Evolutionary conservation across 2,113 vertebrate species (phyloP).

Genomic region (Kryptolebias marmoratus): DNA sequence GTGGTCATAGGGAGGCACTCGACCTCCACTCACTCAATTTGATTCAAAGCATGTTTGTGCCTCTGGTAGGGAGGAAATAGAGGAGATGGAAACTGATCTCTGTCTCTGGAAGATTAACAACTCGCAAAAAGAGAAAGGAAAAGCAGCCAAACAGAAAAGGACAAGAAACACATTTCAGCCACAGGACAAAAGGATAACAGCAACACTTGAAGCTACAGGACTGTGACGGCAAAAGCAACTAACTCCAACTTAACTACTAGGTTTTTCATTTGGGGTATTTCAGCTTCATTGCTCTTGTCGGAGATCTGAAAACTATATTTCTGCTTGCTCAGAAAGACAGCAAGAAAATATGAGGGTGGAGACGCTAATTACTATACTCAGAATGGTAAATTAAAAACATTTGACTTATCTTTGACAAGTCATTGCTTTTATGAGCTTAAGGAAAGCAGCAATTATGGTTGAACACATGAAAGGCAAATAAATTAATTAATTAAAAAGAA

Average conservation of each 20-base stretch:
- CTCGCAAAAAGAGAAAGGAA: not conserved
- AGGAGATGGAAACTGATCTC: conserved; percentile 39
- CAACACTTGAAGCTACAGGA: too few relatives aligned
- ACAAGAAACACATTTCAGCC: conserved; percentile 21
- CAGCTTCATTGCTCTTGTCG: not conserved
- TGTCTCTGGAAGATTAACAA: conserved; percentile 34
- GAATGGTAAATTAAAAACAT: conserved; percentile 8
- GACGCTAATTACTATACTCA: conserved; percentile 1
- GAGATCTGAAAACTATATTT: not conserved
- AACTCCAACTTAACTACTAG: not conserved
- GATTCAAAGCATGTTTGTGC: conserved; percentile 52
- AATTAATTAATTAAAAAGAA: not conserved
- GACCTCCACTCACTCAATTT: conserved; percentile 51
- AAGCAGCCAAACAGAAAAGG: conserved; percentile 7
- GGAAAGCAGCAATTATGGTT: conserved; percentile 35
- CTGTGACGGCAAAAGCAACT: not conserved
- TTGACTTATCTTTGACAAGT: conserved; percentile 46
- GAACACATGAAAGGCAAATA: not conserved
- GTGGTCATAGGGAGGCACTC: conserved; percentile 54
- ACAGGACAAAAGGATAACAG: not conserved
- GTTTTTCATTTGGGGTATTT: not conserved
- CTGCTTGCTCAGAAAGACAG: not conserved
- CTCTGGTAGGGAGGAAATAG: conserved; percentile 24
- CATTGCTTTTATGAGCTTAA: conserved; percentile 32
- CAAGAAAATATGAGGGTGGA: not conserved